phyloP scores from a whole-genome alignment of 2,113 vertebrate genomes.

The Mohoua ochrocephala region DNA sequence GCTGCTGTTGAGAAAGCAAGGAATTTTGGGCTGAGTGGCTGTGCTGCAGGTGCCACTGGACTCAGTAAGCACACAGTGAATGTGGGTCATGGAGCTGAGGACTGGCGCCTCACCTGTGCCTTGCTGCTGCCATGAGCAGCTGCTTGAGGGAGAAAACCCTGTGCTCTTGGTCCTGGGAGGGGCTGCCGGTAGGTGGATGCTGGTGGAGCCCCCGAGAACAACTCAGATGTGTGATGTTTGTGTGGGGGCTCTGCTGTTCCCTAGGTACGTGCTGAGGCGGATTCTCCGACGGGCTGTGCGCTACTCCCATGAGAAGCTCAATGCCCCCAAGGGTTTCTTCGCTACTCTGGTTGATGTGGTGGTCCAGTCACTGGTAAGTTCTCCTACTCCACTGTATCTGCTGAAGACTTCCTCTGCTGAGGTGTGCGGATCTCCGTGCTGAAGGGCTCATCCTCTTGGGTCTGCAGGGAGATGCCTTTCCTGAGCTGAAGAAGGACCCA shows the following conservation, averaged over 20 bases:
- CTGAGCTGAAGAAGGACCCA: constrained; percentile 93
- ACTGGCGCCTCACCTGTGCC: not conserved
- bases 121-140: not conserved
- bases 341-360: constrained; percentile 93
- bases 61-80: not conserved
- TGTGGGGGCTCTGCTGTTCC: not conserved
- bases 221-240: not conserved
- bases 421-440: not conserved
- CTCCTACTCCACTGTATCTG: not conserved
- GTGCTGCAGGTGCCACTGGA: not conserved
- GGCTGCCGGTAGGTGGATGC: not conserved
- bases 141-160: not conserved
- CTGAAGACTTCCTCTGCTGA: not conserved
- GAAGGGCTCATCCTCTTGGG: not conserved
- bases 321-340: constrained; percentile 90
- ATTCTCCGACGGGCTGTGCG: constrained; percentile 94
- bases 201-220: not conserved
- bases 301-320: constrained; percentile 94
- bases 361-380: constrained; percentile 87
- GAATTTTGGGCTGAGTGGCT: not conserved
- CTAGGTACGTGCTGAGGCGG: constrained; percentile 91
- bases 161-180: not conserved
- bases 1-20: not conserved
- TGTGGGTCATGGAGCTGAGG: not conserved
- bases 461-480: constrained; percentile 90